Percentiles rank a stretch among this genome's conserved stretches.
Evolutionary conservation across 2,797 vertebrate genomes (phyloP).

Genomic region (Phoeniculus purpureus): DNA sequence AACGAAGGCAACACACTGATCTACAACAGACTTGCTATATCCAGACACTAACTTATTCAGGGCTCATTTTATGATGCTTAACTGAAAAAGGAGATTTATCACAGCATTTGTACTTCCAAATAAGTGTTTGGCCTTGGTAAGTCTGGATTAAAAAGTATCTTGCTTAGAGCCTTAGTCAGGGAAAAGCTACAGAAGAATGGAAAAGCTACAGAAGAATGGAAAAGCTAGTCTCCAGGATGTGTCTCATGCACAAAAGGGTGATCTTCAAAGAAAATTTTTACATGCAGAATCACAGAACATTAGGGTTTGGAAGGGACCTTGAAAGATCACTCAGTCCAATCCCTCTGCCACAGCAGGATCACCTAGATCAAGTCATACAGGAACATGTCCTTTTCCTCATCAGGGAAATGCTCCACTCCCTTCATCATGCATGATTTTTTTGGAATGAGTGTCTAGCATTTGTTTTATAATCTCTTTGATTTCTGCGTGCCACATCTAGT

Average conservation of each 20-base stretch:
- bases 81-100: background rate
- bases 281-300: no score
- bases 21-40: background rate
- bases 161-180: background rate
- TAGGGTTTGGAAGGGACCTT: no score
- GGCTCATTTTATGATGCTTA: background rate
- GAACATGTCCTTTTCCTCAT: no score
- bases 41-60: background rate
- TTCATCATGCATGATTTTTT: background rate
- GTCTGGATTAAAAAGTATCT: background rate
- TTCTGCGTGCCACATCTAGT: background rate
- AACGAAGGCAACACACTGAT: conserved; percentile 1
- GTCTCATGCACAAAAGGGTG: background rate
- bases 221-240: background rate
- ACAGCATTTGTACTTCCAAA: background rate
- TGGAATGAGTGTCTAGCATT: background rate
- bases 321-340: no score
- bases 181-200: background rate
- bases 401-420: no score
- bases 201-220: background rate
- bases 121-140: background rate
- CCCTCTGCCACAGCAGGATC: no score
- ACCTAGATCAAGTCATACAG: no score
- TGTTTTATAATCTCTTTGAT: background rate
- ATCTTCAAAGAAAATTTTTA: background rate